These are phyloP conservation scores for Oreohelix idahoensis DNA, from an alignment of 1,140 invertebrate species.

Conservation along the genomic window DNA sequence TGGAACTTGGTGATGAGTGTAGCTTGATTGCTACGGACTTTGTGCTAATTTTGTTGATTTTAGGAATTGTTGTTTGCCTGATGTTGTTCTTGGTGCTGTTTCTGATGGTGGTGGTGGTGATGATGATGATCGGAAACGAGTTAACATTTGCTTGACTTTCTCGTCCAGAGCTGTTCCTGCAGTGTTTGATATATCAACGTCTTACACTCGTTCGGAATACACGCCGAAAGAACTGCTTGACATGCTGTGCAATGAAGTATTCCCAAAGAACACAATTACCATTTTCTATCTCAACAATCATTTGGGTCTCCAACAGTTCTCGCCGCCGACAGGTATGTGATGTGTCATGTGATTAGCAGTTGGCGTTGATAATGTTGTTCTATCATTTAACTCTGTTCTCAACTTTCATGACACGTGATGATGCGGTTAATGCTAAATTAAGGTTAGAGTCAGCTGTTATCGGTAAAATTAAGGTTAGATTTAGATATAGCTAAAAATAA, in stretches of 20 bases:
- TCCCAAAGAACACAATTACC: slow-evolving; percentile 30
- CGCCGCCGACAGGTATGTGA: neutral
- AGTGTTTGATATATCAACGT: neutral
- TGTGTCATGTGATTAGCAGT: no score
- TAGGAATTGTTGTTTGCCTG: neutral
- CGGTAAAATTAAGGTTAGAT: no score
- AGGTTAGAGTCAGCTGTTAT: no score
- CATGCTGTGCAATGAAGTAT: slow-evolving; percentile 12
- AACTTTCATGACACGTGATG: no score
- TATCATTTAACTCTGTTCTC: no score
- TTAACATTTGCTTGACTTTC: neutral
- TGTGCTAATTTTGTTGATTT: no score
- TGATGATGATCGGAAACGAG: neutral
- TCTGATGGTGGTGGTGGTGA: neutral
- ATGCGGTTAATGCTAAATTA: no score
- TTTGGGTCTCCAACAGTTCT: neutral
- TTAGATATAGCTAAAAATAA: no score
- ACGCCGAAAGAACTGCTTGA: slow-evolving; percentile 18
- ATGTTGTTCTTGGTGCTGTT: neutral
- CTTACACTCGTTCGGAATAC: neutral
- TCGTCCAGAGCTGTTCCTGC: neutral
- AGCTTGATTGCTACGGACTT: neutral
- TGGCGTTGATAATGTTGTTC: no score
- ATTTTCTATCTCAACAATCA: slow-evolving; percentile 31
- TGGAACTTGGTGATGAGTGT: no score